Conservation (phyloP, 1,140 invertebrate species). For the Elysia chlorotica region DNA sequence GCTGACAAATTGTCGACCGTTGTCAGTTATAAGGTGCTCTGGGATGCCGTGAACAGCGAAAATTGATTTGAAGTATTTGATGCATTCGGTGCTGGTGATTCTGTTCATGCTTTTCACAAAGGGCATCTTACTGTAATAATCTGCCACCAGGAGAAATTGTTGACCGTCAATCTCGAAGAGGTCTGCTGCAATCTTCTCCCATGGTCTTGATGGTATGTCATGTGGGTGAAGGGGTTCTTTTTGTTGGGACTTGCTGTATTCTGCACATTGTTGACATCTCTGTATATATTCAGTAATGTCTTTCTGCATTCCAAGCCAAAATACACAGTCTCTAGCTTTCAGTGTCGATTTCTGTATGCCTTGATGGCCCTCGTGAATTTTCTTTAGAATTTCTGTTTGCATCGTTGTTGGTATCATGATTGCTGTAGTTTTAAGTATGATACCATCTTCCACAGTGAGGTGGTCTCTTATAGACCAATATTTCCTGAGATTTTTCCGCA, state of each 20-base stretch:
- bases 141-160: background rate
- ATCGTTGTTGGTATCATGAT: background rate
- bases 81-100: conserved; percentile 8
- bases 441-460: background rate
- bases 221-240: background rate
- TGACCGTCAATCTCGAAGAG: background rate
- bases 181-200: background rate
- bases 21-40: conserved; percentile 10
- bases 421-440: conserved; percentile 8
- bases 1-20: background rate
- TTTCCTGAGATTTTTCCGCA: background rate
- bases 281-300: background rate
- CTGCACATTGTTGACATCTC: background rate
- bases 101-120: too few relatives aligned
- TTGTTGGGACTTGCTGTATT: background rate
- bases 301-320: background rate
- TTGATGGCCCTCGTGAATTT: conserved; percentile 11
- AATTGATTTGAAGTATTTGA: conserved; percentile 30
- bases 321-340: background rate
- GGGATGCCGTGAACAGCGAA: conserved; percentile 60
- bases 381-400: background rate
- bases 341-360: conserved; percentile 1
- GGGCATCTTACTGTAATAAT: conserved; percentile 2
- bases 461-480: conserved; percentile 14
- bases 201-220: background rate